These are phyloP conservation scores for Drosophila borborema DNA, from an alignment of 2,888 invertebrate genomes.

Conservation along the genomic window DNA sequence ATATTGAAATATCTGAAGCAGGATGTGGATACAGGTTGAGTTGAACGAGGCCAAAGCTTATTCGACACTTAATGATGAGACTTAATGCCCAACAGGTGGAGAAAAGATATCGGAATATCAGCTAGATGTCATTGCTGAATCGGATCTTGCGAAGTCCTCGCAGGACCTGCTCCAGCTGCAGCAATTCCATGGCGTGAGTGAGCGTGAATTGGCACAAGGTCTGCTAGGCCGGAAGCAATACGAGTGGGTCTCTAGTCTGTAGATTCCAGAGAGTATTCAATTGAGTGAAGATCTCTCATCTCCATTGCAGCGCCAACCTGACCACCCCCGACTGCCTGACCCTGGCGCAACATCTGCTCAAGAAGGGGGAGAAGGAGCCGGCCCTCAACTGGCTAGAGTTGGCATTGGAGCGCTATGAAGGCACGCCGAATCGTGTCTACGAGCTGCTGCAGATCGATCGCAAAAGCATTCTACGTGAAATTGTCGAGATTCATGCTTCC, in stretches of 20 bases:
- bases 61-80: background rate
- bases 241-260: slow-evolving; percentile 85
- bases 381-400: slow-evolving; percentile 47
- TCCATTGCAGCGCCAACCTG: slow-evolving; percentile 35
- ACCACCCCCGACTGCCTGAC: slow-evolving; percentile 46
- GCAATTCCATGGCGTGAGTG: slow-evolving; percentile 93
- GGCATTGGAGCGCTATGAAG: slow-evolving; percentile 34
- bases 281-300: background rate
- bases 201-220: slow-evolving; percentile 92
- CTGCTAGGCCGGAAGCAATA: slow-evolving; percentile 91
- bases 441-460: slow-evolving; percentile 27
- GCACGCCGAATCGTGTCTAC: slow-evolving; percentile 21
- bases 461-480: slow-evolving; percentile 21
- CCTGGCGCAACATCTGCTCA: slow-evolving; percentile 36
- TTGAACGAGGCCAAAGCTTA: background rate
- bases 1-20: slow-evolving; percentile 51
- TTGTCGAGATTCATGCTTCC: background rate
- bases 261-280: no score
- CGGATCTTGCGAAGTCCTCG: slow-evolving; percentile 95
- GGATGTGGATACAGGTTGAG: slow-evolving; percentile 55
- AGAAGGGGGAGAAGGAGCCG: background rate
- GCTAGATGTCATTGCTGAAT: slow-evolving; percentile 89
- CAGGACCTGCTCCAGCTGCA: slow-evolving; percentile 95
- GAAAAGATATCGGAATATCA: slow-evolving; percentile 50
- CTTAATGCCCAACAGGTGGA: slow-evolving; percentile 13